Evolutionary conservation across 1,140 invertebrate genomes (phyloP).

Genomic region (Aethina tumida): DNA sequence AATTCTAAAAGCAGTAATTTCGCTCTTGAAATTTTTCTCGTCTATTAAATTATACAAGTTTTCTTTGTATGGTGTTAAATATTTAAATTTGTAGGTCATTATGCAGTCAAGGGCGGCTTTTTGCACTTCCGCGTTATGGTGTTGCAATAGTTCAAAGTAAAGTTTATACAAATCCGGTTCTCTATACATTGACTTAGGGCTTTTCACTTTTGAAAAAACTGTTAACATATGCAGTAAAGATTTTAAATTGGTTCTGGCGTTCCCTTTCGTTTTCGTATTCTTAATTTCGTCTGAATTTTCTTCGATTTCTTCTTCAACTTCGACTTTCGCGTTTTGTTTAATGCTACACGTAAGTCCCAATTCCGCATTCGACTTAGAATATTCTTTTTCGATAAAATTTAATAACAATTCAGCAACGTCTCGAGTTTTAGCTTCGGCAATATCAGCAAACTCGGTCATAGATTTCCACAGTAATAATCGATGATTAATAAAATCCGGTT

Average conservation of each 20-base stretch:
- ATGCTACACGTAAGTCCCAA: constrained; percentile 40
- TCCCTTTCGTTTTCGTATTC: background rate
- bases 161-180: constrained; percentile 64
- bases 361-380: constrained; percentile 41
- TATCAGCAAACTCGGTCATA: constrained; percentile 59
- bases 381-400: constrained; percentile 58
- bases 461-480: constrained; percentile 70
- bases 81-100: constrained; percentile 71
- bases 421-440: constrained; percentile 67
- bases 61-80: constrained; percentile 64
- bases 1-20: constrained; percentile 68
- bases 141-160: constrained; percentile 68
- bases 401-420: constrained; percentile 70
- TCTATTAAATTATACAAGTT: constrained; percentile 69
- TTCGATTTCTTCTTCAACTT: constrained; percentile 13
- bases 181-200: constrained; percentile 67
- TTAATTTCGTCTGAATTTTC: constrained; percentile 16
- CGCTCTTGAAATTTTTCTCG: constrained; percentile 79
- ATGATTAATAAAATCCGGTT: constrained; percentile 63
- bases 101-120: constrained; percentile 77
- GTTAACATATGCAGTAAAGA: constrained; percentile 60
- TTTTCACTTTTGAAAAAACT: constrained; percentile 69
- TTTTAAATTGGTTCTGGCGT: background rate
- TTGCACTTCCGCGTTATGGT: constrained; percentile 69
- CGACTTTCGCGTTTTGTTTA: constrained; percentile 28